phyloP scores from a whole-genome alignment of 2,888 invertebrate genomes.

The Mimachlamys varia region DNA sequence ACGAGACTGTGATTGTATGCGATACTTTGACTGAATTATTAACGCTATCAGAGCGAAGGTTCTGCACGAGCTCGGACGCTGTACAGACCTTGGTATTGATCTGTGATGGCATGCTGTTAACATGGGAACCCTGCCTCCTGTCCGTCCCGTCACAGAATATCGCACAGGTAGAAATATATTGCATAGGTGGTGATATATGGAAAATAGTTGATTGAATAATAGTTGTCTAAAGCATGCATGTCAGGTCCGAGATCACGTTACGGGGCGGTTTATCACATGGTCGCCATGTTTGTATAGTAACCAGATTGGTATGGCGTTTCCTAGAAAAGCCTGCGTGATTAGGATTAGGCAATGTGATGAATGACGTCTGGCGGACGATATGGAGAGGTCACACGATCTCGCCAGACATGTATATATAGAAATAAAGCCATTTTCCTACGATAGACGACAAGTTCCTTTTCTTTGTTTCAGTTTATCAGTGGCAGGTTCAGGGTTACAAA shows the following conservation, averaged over 20 bases:
- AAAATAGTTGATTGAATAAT: slow-evolving; percentile 8
- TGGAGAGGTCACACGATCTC: not conserved
- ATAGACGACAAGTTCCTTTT: not conserved
- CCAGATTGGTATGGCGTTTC: slow-evolving; percentile 8
- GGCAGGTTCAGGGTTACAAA: no score
- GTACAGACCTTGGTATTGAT: not conserved
- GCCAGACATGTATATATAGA: not conserved
- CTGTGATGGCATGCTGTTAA: not conserved
- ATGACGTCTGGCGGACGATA: slow-evolving; percentile 17
- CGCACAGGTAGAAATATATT: not conserved
- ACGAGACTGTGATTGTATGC: not conserved
- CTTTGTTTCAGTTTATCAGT: not conserved
- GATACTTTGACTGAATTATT: not conserved
- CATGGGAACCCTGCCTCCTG: not conserved
- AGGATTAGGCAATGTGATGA: not conserved
- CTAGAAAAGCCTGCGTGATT: not conserved
- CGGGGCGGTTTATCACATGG: not conserved
- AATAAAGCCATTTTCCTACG: not conserved
- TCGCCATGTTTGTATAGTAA: not conserved
- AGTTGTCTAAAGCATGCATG: not conserved
- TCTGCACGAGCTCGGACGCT: not conserved
- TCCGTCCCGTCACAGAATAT: not conserved
- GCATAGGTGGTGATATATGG: not conserved
- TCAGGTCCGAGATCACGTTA: not conserved
- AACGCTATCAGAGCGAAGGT: not conserved